A percentile compares a stretch with the other conserved stretches of the same genome.
phyloP scores from a whole-genome alignment of 2,888 invertebrate genomes.

The Chrysomela aeneicollis region DNA sequence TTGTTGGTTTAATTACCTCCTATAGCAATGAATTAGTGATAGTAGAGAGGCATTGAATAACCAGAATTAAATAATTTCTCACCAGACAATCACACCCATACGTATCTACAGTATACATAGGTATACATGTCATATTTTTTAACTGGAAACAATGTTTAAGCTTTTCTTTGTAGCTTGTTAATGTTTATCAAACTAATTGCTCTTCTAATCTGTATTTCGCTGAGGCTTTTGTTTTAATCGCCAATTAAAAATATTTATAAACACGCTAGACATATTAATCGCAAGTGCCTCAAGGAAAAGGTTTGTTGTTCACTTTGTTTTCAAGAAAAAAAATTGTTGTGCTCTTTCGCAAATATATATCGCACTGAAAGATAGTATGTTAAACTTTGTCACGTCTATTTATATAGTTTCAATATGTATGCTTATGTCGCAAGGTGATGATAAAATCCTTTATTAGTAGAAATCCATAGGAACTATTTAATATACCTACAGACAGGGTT shows the following conservation, averaged over 20 bases:
- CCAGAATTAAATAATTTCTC: conserved; percentile 23
- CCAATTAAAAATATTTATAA: conserved; percentile 32
- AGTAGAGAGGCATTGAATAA: too few species aligned
- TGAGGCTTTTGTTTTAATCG: conserved; percentile 26
- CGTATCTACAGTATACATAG: background rate
- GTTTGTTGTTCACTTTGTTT: conserved; percentile 10
- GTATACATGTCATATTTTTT: conserved; percentile 12
- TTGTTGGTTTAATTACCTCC: too few species aligned
- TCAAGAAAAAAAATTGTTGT: conserved; percentile 13
- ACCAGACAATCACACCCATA: background rate
- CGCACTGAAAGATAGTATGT: background rate
- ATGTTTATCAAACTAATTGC: conserved; percentile 33
- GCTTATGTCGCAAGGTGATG: too few species aligned
- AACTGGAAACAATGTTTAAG: conserved; percentile 17
- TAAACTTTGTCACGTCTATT: background rate
- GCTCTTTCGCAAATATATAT: conserved; percentile 12
- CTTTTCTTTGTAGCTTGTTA: conserved; percentile 30
- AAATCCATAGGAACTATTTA: too few species aligned
- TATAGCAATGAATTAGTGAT: too few species aligned
- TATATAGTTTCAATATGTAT: background rate
- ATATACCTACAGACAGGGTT: too few species aligned
- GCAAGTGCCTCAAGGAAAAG: conserved; percentile 20
- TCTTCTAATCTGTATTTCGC: conserved; percentile 32
- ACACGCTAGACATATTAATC: conserved; percentile 23
- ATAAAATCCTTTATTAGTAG: too few species aligned